Percentiles rank a stretch among this genome's conserved stretches.
phyloP scores from a whole-genome alignment of 2,888 invertebrate species.

The Drosophila niveifrons region DNA sequence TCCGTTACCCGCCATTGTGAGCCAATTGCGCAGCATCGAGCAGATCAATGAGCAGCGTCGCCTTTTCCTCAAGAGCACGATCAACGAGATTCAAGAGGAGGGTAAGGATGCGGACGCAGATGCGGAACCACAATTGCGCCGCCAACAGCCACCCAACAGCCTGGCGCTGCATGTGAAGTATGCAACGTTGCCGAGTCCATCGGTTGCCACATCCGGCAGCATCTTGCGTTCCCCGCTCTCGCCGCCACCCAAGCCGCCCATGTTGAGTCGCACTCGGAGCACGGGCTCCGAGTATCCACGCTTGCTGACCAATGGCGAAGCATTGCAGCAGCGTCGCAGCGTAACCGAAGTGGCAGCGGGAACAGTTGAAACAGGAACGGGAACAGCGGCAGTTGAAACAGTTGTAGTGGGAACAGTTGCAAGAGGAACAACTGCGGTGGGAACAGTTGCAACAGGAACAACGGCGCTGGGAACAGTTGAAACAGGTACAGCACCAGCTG shows the following conservation, averaged over 20 bases:
- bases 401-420: slow-evolving; percentile 1
- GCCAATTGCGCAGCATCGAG: slow-evolving; percentile 76
- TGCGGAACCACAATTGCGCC: slow-evolving; percentile 10
- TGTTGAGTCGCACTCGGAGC: slow-evolving; percentile 81
- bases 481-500: background rate
- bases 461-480: too few relatives aligned
- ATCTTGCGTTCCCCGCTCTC: slow-evolving; percentile 68
- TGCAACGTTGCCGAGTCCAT: slow-evolving; percentile 67
- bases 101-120: background rate
- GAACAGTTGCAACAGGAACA: background rate
- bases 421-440: background rate
- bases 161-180: slow-evolving; percentile 64
- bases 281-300: slow-evolving; percentile 74
- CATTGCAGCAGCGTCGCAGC: slow-evolving; percentile 40
- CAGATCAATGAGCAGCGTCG: slow-evolving; percentile 80
- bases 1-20: slow-evolving; percentile 68
- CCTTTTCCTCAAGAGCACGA: slow-evolving; percentile 73
- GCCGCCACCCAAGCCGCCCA: slow-evolving; percentile 82
- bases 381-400: background rate
- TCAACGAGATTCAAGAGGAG: slow-evolving; percentile 61
- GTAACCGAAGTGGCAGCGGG: slow-evolving; percentile 25
- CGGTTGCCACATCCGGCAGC: slow-evolving; percentile 39
- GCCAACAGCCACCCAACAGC: slow-evolving; percentile 46
- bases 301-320: slow-evolving; percentile 49
- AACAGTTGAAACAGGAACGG: background rate